phyloP scores from a whole-genome alignment of 2,888 invertebrate genomes.

The Apamea sordens region DNA sequence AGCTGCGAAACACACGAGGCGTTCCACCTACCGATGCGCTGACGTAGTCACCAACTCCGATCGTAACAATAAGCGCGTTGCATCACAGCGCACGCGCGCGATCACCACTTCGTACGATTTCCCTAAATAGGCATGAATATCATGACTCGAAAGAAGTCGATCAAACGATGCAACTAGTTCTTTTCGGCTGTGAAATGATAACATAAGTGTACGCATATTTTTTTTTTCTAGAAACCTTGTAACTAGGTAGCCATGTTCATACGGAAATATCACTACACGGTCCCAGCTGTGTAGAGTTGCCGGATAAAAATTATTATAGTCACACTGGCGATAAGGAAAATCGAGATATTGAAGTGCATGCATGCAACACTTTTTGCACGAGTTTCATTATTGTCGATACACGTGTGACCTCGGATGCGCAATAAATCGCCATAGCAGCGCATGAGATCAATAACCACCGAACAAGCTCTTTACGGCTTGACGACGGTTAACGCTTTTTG shows the following conservation, averaged over 20 bases:
- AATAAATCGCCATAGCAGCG: constrained; percentile 67
- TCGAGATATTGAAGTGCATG: constrained; percentile 68
- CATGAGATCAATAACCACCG: constrained; percentile 50
- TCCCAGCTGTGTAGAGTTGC: constrained; percentile 52
- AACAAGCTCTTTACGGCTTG: constrained; percentile 28
- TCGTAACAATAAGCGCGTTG: constrained; percentile 67
- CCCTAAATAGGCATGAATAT: constrained; percentile 13
- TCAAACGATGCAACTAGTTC: constrained; percentile 2
- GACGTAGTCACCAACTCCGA: constrained; percentile 68
- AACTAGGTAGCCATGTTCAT: constrained; percentile 48
- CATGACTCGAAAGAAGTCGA: constrained; percentile 4
- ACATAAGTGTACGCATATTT: constrained; percentile 46
- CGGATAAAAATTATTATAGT: constrained; percentile 65
- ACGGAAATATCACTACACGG: constrained; percentile 67
- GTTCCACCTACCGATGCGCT: constrained; percentile 60
- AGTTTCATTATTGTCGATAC: constrained; percentile 77
- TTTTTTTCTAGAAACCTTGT: constrained; percentile 40
- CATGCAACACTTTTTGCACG: constrained; percentile 75
- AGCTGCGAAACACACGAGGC: constrained; percentile 47
- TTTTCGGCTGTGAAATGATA: background rate
- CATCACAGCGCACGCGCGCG: constrained; percentile 68
- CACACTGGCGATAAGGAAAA: constrained; percentile 70
- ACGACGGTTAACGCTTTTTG: constrained; percentile 18
- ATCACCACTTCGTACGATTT: constrained; percentile 31
- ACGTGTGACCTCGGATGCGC: constrained; percentile 81